Evolutionary conservation across 2,113 vertebrate genomes (phyloP).

Genomic region (Mormoops blainvillei): DNA sequence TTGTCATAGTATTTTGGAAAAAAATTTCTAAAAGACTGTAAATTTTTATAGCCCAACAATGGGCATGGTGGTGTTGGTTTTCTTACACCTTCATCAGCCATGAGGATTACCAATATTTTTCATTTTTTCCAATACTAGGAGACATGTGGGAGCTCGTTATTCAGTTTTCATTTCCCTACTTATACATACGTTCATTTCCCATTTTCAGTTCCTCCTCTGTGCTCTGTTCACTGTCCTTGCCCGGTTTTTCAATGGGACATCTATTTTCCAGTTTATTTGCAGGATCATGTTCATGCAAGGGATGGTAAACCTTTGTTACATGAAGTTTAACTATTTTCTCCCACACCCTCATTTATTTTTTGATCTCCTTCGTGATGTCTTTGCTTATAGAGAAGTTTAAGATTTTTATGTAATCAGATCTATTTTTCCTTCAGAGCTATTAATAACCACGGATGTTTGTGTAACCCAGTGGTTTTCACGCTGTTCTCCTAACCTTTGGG

Average conservation of each 20-base stretch:
- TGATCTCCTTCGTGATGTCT: not conserved
- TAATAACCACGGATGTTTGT: slow-evolving; percentile 43
- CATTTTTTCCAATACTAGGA: not conserved
- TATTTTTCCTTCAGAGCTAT: slow-evolving; percentile 41
- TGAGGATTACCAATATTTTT: not conserved
- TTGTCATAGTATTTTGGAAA: not conserved
- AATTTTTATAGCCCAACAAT: not conserved
- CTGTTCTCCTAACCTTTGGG: not conserved
- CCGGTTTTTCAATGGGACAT: not conserved
- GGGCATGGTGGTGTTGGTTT: not conserved
- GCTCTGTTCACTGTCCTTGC: not conserved
- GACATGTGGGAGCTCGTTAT: not conserved
- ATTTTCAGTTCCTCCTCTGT: slow-evolving; percentile 33
- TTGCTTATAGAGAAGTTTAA: slow-evolving; percentile 29
- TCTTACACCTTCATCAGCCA: not conserved
- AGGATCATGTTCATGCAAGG: not conserved
- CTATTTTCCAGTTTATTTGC: not conserved
- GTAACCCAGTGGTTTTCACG: slow-evolving; percentile 8
- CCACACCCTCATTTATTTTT: not conserved
- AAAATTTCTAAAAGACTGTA: not conserved
- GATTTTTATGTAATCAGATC: slow-evolving; percentile 16
- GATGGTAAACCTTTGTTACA: not conserved
- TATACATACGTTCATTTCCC: not conserved
- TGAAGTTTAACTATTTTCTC: slow-evolving; percentile 9
- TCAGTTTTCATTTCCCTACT: not conserved